These are phyloP conservation scores for Eumerus sabulonum DNA, from an alignment of 2,888 invertebrate genomes.

Conservation along the genomic window DNA sequence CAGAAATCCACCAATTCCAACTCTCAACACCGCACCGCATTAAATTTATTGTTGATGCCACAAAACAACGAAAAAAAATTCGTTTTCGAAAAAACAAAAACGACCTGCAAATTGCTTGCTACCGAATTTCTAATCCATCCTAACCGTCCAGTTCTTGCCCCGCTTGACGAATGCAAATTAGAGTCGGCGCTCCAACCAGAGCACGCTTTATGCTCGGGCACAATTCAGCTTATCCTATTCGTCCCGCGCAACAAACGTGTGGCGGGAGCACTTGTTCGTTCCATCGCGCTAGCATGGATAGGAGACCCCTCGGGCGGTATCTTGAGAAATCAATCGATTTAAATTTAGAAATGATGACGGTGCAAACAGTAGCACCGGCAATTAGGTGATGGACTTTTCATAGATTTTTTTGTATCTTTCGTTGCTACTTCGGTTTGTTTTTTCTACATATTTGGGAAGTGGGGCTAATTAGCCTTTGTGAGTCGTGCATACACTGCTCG, in stretches of 20 bases:
- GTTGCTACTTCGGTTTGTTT: no score
- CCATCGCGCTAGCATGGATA: conserved; percentile 3
- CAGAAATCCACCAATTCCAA: conserved; percentile 34
- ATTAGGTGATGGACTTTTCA: conserved; percentile 1
- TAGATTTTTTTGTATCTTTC: not conserved
- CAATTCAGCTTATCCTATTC: conserved; percentile 26
- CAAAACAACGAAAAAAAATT: no score
- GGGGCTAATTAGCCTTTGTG: conserved; percentile 51
- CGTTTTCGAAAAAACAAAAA: conserved; percentile 44
- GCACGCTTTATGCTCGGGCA: not conserved
- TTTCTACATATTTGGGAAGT: not conserved
- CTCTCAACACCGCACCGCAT: conserved; percentile 55
- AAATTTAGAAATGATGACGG: conserved; percentile 56
- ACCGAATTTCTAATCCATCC: conserved; percentile 57
- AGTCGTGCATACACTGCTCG: conserved; percentile 13
- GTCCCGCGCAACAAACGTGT: conserved; percentile 39
- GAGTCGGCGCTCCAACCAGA: conserved; percentile 6
- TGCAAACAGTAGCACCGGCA: conserved; percentile 54
- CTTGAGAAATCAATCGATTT: conserved; percentile 63
- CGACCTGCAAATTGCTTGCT: conserved; percentile 60
- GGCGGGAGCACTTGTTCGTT: conserved; percentile 45
- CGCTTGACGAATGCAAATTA: conserved; percentile 51
- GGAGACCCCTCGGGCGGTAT: conserved; percentile 40
- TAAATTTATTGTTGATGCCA: conserved; percentile 55
- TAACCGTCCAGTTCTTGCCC: conserved; percentile 34